These are phyloP conservation scores for Choristoneura rosaceana DNA, from an alignment of 2,888 invertebrate species.

Conservation along the genomic window DNA sequence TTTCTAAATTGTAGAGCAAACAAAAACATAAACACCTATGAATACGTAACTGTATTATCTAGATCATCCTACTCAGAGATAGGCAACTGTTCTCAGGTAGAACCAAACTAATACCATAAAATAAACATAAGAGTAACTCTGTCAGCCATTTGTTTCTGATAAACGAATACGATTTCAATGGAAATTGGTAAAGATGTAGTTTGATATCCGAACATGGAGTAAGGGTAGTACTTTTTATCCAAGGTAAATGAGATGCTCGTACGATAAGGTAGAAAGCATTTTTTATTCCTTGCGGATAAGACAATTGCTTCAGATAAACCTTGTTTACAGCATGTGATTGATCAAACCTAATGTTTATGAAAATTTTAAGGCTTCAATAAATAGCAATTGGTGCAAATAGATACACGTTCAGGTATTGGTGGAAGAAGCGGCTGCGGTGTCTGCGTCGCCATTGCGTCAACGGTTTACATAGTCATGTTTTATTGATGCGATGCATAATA, in stretches of 20 bases:
- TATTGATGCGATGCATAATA: conserved; percentile 72
- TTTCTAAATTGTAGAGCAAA: not conserved
- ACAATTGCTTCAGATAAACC: not conserved
- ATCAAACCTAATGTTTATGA: not conserved
- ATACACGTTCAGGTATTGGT: not conserved
- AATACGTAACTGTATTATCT: not conserved
- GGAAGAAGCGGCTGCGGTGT: not conserved
- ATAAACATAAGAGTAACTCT: conserved; percentile 2
- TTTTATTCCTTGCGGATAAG: not conserved
- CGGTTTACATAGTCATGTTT: not conserved
- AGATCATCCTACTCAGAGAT: not conserved
- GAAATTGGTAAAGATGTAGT: conserved; percentile 3
- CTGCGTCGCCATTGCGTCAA: not conserved
- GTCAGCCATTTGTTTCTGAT: conserved; percentile 9
- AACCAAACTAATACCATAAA: not conserved
- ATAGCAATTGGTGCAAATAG: not conserved
- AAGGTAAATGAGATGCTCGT: conserved; percentile 55
- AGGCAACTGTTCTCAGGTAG: not conserved
- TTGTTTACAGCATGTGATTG: not conserved
- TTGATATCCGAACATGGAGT: conserved; percentile 3
- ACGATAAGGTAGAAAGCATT: conserved; percentile 61
- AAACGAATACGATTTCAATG: conserved; percentile 6
- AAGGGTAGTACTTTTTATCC: conserved; percentile 28
- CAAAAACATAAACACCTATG: not conserved
- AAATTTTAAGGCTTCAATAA: not conserved